Conservation (phyloP, 2,797 vertebrate species). For the Prionace glauca region DNA sequence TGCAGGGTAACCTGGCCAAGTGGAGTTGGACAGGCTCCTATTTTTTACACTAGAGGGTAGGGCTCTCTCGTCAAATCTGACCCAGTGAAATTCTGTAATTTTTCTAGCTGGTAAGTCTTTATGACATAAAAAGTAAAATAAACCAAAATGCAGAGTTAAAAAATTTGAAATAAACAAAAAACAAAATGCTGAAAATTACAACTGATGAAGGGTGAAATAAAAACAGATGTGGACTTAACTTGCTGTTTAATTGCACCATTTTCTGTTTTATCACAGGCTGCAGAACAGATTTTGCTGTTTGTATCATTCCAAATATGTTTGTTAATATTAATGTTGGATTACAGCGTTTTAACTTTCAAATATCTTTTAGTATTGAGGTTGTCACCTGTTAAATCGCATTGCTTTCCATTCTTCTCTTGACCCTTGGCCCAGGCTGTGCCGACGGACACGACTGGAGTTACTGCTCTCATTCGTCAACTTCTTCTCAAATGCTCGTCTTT, state of each 20-base stretch:
- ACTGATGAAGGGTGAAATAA: not conserved
- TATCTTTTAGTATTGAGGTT: slow-evolving; percentile 1
- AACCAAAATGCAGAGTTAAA: not conserved
- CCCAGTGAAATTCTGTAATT: not conserved
- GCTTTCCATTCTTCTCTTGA: slow-evolving; percentile 71
- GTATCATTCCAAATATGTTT: not conserved
- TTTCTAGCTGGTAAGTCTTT: not conserved
- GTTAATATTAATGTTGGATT: not conserved
- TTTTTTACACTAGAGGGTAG: no score
- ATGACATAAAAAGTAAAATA: not conserved
- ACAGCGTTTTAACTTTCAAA: not conserved
- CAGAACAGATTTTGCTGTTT: not conserved
- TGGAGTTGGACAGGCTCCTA: no score
- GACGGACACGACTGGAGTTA: slow-evolving; percentile 58
- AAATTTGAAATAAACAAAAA: not conserved
- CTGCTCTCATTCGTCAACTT: slow-evolving; percentile 58
- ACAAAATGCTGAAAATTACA: not conserved
- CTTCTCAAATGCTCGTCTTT: slow-evolving; percentile 71
- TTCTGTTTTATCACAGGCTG: slow-evolving; percentile 39
- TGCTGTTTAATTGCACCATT: slow-evolving; percentile 1
- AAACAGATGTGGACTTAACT: not conserved
- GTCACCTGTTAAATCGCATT: slow-evolving; percentile 80
- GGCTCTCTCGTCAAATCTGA: no score
- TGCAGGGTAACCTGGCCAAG: no score
- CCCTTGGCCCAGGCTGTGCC: slow-evolving; percentile 70